Conservation (phyloP, 1,140 invertebrate species). For the Littorina saxatilis region DNA sequence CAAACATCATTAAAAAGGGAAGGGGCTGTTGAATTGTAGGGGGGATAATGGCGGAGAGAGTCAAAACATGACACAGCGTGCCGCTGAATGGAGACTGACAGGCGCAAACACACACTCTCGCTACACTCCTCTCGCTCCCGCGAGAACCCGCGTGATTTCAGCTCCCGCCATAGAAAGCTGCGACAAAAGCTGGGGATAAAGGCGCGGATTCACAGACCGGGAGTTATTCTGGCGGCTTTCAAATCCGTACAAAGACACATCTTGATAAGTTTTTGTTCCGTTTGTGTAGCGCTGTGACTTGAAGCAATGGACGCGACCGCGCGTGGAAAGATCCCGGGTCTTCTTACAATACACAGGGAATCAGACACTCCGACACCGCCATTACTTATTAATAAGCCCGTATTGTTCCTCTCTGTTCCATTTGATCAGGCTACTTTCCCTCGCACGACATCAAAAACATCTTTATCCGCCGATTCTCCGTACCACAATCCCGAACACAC, state of each 20-base stretch:
- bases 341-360: neutral
- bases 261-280: constrained; percentile 34
- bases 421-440: constrained; percentile 34
- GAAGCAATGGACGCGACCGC: constrained; percentile 20
- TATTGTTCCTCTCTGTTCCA: constrained; percentile 28
- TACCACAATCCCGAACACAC: neutral
- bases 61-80: constrained; percentile 42
- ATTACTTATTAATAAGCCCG: constrained; percentile 41
- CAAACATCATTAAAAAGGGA: constrained; percentile 42
- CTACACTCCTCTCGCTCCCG: constrained; percentile 19
- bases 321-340: neutral
- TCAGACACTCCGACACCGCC: neutral
- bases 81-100: constrained; percentile 16
- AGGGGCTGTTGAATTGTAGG: constrained; percentile 29
- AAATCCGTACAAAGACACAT: constrained; percentile 19
- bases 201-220: neutral
- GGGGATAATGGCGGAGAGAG: constrained; percentile 30
- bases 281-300: constrained; percentile 11
- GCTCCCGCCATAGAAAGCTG: constrained; percentile 27
- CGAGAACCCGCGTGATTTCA: constrained; percentile 36
- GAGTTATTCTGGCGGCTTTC: constrained; percentile 27
- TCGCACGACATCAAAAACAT: constrained; percentile 29
- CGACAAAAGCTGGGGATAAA: constrained; percentile 28
- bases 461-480: constrained; percentile 4
- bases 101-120: neutral